phyloP scores from a whole-genome alignment of 2,113 vertebrate species.

The Scartelaos histophorus region DNA sequence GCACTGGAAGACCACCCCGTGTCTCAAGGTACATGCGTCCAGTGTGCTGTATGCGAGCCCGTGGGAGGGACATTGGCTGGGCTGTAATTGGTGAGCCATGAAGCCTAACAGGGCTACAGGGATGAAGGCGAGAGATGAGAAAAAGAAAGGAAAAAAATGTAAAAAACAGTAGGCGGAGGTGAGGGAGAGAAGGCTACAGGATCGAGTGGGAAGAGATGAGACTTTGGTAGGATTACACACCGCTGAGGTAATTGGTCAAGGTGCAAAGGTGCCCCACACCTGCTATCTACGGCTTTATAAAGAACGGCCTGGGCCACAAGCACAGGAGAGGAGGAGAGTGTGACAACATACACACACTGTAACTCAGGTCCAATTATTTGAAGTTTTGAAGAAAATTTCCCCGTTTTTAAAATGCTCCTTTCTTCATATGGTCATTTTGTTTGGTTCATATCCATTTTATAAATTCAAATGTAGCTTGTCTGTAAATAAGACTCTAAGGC shows the following conservation, averaged over 20 bases:
- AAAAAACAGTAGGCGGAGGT: constrained; percentile 43
- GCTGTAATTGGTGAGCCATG: constrained; percentile 62
- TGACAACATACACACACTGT: constrained; percentile 37
- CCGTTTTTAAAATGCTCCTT: too few species aligned
- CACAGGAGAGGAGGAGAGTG: constrained; percentile 13
- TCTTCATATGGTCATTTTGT: too few species aligned
- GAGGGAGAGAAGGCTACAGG: constrained; percentile 40
- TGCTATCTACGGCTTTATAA: constrained; percentile 51
- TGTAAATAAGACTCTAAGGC: too few species aligned
- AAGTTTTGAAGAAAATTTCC: too few species aligned
- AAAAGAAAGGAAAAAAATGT: constrained; percentile 24
- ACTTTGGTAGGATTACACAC: constrained; percentile 54
- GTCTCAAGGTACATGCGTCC: constrained; percentile 45
- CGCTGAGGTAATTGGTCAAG: constrained; percentile 62
- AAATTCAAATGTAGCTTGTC: too few species aligned
- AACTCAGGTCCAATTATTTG: neutral
- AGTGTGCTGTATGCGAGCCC: constrained; percentile 42
- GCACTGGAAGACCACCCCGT: constrained; percentile 38
- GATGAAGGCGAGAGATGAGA: constrained; percentile 52
- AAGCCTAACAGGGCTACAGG: constrained; percentile 44
- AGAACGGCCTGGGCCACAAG: constrained; percentile 17
- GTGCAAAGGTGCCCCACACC: constrained; percentile 59
- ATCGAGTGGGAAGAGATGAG: constrained; percentile 49
- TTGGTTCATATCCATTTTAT: too few species aligned
- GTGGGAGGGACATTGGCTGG: constrained; percentile 43